Evolutionary conservation across 2,113 vertebrate species (phyloP).

Genomic region (Elephantulus edwardii): DNA sequence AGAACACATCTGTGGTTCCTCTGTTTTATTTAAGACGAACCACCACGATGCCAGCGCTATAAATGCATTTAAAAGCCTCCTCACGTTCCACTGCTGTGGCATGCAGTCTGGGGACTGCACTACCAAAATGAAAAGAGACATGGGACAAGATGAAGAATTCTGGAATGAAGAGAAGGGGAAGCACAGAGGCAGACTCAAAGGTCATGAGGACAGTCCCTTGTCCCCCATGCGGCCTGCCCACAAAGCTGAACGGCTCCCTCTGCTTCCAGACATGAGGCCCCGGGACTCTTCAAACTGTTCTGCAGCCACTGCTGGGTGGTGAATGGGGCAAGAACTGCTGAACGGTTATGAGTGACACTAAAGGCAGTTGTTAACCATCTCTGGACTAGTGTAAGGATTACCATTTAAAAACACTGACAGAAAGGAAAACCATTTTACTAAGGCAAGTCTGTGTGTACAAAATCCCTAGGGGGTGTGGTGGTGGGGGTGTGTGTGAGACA

Average conservation of each 20-base stretch:
- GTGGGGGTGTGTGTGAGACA: too few relatives aligned
- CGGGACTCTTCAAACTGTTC: background rate
- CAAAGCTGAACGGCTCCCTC: background rate
- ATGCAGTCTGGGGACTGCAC: conserved; percentile 31
- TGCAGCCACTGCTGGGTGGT: background rate
- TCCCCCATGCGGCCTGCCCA: background rate
- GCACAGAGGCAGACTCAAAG: background rate
- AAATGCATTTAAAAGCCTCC: conserved; percentile 73
- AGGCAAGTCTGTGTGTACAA: too few relatives aligned
- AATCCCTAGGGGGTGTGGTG: too few relatives aligned
- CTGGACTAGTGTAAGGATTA: background rate
- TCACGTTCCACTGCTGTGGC: conserved; percentile 43
- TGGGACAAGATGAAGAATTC: conserved; percentile 37
- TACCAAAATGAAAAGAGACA: conserved; percentile 51
- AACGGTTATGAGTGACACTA: background rate
- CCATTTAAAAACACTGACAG: background rate
- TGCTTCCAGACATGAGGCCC: background rate
- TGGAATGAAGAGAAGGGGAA: background rate
- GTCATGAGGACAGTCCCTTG: background rate
- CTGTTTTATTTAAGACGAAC: conserved; percentile 73
- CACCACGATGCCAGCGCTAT: conserved; percentile 67
- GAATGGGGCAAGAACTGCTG: background rate
- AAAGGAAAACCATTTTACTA: background rate
- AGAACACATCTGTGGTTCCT: conserved; percentile 65
- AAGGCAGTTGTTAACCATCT: background rate